Conservation (phyloP, 2,888 invertebrate species). For the Hybos culiciformis region DNA sequence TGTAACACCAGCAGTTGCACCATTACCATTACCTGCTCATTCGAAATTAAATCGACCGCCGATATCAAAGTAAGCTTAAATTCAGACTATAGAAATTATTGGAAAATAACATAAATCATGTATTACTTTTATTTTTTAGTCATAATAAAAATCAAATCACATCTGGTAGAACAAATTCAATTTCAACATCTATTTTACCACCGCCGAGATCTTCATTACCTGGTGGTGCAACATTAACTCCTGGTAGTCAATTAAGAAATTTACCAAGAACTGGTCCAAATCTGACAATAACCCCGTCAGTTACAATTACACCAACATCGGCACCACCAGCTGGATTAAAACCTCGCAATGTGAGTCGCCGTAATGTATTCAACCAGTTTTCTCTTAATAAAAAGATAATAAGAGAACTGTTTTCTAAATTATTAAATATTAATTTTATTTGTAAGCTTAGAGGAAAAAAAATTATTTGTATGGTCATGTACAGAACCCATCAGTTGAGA, state of each 20-base stretch:
- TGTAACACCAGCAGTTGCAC: slow-evolving; percentile 34
- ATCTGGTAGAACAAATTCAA: slow-evolving; percentile 21
- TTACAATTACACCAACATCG: slow-evolving; percentile 62
- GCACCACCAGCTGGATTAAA: slow-evolving; percentile 44
- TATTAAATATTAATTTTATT: too few relatives aligned
- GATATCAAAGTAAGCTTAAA: background rate
- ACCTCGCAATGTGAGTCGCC: slow-evolving; percentile 38
- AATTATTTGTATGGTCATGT: too few relatives aligned
- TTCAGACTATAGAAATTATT: background rate
- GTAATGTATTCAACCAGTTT: slow-evolving; percentile 32
- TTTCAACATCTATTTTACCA: slow-evolving; percentile 31
- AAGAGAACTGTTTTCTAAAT: too few relatives aligned
- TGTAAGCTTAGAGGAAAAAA: too few relatives aligned
- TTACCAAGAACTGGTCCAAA: slow-evolving; percentile 36
- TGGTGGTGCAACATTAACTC: slow-evolving; percentile 47
- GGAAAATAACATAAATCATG: background rate
- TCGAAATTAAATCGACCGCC: slow-evolving; percentile 26
- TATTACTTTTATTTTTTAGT: slow-evolving; percentile 15
- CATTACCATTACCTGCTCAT: slow-evolving; percentile 36
- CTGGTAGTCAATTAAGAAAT: slow-evolving; percentile 32
- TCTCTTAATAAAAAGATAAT: too few relatives aligned
- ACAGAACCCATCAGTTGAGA: too few relatives aligned
- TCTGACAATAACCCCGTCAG: slow-evolving; percentile 50
- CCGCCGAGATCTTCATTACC: slow-evolving; percentile 39
- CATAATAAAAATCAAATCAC: slow-evolving; percentile 18